Evolutionary conservation across 2,888 invertebrate genomes (phyloP), one percentile per base, ranked within the genome.

Genomic region (Rhabditophanes sp.): DNA sequence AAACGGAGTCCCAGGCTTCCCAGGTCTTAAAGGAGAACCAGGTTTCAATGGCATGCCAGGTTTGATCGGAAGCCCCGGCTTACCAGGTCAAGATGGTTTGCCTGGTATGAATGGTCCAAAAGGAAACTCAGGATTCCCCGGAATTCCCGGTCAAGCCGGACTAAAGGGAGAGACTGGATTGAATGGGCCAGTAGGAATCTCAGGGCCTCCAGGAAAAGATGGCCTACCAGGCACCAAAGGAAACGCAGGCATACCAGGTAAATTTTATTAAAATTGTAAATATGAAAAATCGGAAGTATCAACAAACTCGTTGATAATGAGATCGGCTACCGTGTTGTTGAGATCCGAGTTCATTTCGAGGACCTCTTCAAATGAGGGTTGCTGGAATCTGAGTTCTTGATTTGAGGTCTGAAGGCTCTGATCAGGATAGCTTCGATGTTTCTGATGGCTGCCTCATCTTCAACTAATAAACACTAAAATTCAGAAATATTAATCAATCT

Each of bases 91-190:
- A 35, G 49, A 51, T 20, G 60, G 60, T 25, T 42, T 51, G 8
- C 55, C 55, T 17, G 63, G 82, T 38, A 58, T 60, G 2, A 77
- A 78, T 11, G 80, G 80, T 16, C 20, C 46, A 11, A 44, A 55
- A 43, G 56, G 57, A 22, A 26, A 41, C 21, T 34, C 27, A 30
- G 47, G 46, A 37, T 33, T 33, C 2, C 39, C 46, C 24, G 67
- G 66, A 32, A 16, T 48, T 4, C 53, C 54, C 20, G 50, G 50
- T 11, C 14, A 39, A 3, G 33, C 37, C 9, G 47, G 47, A 21
- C 17, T 16, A 8, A 44, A 41, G 26, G 46, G 45, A 15, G 21
- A 29, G 16, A 3, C 14, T 19, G 35, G 30, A n/a, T n/a, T n/a
- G n/a, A n/a, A n/a, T n/a, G n/a, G n/a, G n/a, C n/a, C n/a, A n/a